phyloP scores from a whole-genome alignment of 2,888 invertebrate species.

The Disparrhopalites patrizii region DNA sequence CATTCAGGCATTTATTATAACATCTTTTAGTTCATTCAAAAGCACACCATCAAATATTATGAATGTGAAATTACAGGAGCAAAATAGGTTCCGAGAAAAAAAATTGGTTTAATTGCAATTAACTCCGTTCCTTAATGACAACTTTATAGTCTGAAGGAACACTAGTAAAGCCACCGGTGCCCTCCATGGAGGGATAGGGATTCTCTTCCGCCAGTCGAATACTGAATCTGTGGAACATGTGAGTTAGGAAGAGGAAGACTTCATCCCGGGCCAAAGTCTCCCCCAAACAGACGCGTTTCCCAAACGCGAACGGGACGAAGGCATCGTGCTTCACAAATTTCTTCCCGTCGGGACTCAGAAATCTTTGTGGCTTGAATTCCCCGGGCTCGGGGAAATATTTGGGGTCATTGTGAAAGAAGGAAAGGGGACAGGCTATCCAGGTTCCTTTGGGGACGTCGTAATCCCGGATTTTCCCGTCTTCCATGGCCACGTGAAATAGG shows the following conservation, averaged over 20 bases:
- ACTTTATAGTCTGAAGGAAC: not conserved
- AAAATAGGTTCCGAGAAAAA: too few relatives aligned
- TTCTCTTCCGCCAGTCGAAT: not conserved
- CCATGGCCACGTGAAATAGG: not conserved
- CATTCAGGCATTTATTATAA: too few relatives aligned
- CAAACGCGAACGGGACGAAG: not conserved
- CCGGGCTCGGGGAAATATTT: not conserved
- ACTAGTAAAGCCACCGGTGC: too few relatives aligned
- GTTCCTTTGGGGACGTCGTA: conserved; percentile 16
- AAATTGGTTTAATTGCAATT: too few relatives aligned
- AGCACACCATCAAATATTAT: too few relatives aligned
- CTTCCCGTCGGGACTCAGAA: not conserved
- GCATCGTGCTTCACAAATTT: not conserved
- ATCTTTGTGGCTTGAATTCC: conserved; percentile 6
- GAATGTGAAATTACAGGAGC: too few relatives aligned
- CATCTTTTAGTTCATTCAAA: too few relatives aligned
- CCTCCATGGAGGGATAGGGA: not conserved
- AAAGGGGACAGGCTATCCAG: not conserved
- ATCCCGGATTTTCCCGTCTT: conserved; percentile 1
- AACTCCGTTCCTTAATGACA: not conserved
- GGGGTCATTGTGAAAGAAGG: not conserved
- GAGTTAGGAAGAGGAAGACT: conserved; percentile 5
- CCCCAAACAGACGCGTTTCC: conserved; percentile 15
- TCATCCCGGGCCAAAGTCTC: conserved; percentile 7
- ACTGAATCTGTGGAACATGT: conserved; percentile 2